Conservation (phyloP, 2,888 invertebrate genomes). For the Phengaris alcon region DNA sequence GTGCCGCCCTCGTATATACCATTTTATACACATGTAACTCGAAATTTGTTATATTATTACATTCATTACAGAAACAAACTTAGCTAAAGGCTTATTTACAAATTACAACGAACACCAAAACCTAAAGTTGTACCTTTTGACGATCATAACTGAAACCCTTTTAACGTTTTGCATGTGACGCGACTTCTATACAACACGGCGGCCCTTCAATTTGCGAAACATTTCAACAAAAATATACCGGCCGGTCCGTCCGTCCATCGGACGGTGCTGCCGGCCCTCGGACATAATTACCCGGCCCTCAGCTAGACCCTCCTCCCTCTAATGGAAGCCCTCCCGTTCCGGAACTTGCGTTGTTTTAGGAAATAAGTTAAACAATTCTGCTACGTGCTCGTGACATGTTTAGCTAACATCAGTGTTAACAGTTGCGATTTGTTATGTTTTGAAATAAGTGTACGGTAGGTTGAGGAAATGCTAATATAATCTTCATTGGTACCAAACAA, state of each 20-base stretch:
- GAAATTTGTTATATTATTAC: neutral
- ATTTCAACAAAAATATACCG: neutral
- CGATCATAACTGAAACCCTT: slow-evolving; percentile 15
- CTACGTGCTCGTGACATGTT: neutral
- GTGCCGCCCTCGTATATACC: no score
- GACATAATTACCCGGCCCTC: slow-evolving; percentile 11
- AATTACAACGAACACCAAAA: neutral
- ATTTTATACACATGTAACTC: neutral
- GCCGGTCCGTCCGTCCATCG: no score
- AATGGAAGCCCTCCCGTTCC: neutral
- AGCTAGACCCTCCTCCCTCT: neutral
- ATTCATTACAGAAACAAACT: neutral
- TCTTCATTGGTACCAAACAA: no score
- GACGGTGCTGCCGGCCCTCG: neutral
- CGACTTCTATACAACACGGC: neutral
- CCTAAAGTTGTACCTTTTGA: neutral
- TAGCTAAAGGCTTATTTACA: neutral
- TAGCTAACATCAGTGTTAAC: neutral
- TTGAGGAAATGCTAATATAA: no score
- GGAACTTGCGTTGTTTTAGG: slow-evolving; percentile 6
- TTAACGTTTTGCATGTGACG: neutral
- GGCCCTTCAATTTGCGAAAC: neutral
- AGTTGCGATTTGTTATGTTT: neutral
- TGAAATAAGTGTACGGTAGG: no score
- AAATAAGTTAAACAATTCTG: neutral